Base-by-base conservation (phyloP, 2,888 invertebrate species). In the Parelbella ahira region DNA sequence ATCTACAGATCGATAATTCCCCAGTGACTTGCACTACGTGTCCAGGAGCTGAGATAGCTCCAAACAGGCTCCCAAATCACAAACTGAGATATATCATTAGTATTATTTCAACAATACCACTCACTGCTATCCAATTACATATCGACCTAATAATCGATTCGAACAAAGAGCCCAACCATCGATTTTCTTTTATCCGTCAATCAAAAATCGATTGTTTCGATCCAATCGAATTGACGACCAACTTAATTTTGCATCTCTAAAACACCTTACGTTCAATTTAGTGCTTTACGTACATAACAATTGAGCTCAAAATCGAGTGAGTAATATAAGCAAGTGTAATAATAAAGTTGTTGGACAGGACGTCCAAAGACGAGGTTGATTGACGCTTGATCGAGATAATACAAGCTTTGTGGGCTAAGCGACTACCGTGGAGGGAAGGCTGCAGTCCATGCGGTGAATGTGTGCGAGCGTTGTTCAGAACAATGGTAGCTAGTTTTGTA, bases 131-230 rank as follows among this genome's bases (percentile, higher is more conserved):
- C 72, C 76, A 78, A 79, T 79, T 79, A 77, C 67, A 46, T 48
- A 69, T 59, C 54, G 54, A 52, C 62, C 61, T 51, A 66, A 70
- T 76, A 77, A 78, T 77, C 76, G 69, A 74, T 68, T 61, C 58
- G 61, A 63, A 75, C 75, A 74, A 76, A 69, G 71, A 58, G n/a
- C 54, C 65, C 63, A 63, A 58, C 65, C 68, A 63, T 63, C 64
- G 69, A 62, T 60, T 77, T n/a, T 78, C 75, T 79, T 80, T 79
- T 76, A 78, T 77, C 71, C 66, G 80, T 78, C 79, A 80, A 74
- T 80, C 79, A 80, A 76, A 67, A 51, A 60, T 64, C 68, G 70
- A 79, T 77, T 78, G 76, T 72, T 66, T 60, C 61, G 70, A 67
- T 63, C 58, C 63, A 58, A 71, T 68, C 63, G 60, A 51, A 41